These are phyloP conservation scores for Calliphora vomitoria DNA, from an alignment of 2,888 invertebrate genomes.

Conservation along the genomic window DNA sequence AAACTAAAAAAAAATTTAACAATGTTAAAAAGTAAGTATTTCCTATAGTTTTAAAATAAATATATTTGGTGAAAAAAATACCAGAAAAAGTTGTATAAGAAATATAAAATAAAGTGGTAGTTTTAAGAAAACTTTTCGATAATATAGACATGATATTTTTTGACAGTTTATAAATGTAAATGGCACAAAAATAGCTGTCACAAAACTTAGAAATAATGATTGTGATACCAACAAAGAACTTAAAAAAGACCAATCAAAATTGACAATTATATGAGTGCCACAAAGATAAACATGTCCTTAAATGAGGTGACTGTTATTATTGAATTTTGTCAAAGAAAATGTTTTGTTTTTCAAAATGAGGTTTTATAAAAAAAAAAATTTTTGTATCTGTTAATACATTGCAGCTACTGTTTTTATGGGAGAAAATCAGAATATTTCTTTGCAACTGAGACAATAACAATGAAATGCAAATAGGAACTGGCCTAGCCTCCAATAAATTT, in stretches of 20 bases:
- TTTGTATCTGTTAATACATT: too few species aligned
- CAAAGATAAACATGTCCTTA: constrained; percentile 4
- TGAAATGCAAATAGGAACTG: too few species aligned
- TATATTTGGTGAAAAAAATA: neutral
- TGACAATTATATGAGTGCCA: constrained; percentile 21
- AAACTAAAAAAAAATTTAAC: constrained; percentile 18
- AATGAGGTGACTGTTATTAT: neutral
- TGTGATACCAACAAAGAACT: neutral
- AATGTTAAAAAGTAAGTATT: constrained; percentile 31
- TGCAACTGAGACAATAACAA: too few species aligned
- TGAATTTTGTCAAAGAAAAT: too few species aligned
- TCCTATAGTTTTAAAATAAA: constrained; percentile 49
- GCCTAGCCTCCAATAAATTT: too few species aligned
- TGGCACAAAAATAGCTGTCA: constrained; percentile 40
- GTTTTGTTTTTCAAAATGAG: too few species aligned
- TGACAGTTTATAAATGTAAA: constrained; percentile 68
- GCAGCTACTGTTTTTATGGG: too few species aligned
- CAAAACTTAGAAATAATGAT: constrained; percentile 55
- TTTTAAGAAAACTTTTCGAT: constrained; percentile 46
- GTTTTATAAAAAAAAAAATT: too few species aligned
- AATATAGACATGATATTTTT: constrained; percentile 61
- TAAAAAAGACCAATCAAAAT: neutral
- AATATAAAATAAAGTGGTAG: constrained; percentile 24
- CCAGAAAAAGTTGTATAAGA: neutral
- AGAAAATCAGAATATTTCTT: too few species aligned